phyloP scores from a whole-genome alignment of 2,888 invertebrate species.

The Neoascia interrupta region DNA sequence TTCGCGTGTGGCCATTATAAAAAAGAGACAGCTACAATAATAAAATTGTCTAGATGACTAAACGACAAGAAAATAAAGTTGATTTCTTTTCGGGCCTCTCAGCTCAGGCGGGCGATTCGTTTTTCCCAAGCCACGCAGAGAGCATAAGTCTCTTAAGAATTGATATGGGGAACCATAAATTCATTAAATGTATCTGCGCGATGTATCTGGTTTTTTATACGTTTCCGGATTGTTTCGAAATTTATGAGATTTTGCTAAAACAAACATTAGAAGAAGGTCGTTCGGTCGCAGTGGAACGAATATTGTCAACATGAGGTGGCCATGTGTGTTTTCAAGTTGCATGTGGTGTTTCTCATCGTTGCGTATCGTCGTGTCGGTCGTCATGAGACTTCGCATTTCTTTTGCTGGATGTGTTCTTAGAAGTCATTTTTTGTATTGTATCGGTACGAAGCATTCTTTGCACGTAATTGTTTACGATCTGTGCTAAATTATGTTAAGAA shows the following conservation, averaged over 20 bases:
- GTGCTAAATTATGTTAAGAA: conserved; percentile 46
- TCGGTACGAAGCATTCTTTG: conserved; percentile 21
- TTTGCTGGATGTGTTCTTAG: conserved; percentile 20
- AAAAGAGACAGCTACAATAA: not conserved
- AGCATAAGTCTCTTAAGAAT: conserved; percentile 13
- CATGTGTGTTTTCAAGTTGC: too few relatives aligned
- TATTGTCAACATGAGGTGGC: conserved; percentile 30
- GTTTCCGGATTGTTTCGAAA: conserved; percentile 51
- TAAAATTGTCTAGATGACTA: conserved; percentile 3
- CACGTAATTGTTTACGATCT: conserved; percentile 64
- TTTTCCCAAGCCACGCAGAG: conserved; percentile 1
- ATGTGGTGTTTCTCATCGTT: too few relatives aligned
- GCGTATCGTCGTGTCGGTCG: too few relatives aligned
- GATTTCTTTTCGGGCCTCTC: conserved; percentile 12
- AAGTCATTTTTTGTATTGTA: not conserved
- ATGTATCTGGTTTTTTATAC: conserved; percentile 31
- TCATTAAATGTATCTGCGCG: conserved; percentile 30
- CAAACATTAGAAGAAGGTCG: conserved; percentile 34
- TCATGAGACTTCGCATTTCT: too few relatives aligned
- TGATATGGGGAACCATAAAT: conserved; percentile 37
- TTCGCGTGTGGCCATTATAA: conserved; percentile 49
- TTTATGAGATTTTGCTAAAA: conserved; percentile 51
- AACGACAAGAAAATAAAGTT: conserved; percentile 15
- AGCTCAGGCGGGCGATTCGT: too few relatives aligned
- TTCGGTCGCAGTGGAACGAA: conserved; percentile 12